Evolutionary conservation across 2,113 vertebrate genomes (phyloP), one percentile per base, ranked within the genome.

Genomic region (Zosterops japonicus): DNA sequence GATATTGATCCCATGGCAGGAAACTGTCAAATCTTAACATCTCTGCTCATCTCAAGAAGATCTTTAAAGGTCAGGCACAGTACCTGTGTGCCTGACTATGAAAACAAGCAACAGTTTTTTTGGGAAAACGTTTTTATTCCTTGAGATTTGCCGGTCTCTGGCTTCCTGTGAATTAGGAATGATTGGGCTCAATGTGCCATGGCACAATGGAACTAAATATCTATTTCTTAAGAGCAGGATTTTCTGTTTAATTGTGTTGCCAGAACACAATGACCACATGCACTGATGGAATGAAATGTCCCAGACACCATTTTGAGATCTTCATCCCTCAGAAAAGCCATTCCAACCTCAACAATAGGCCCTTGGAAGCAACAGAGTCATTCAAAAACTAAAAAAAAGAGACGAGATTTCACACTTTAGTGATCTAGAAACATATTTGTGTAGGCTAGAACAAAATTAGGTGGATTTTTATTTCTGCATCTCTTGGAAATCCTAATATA

Each of bases 361-460:
- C 15, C 39, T 25, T 55, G 20, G 21, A 53, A 86, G 8, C 9
- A n/a, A 28, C 22, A 36, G 4, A 11, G 41, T 17, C 17, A 1
- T 6, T 14, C 52, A 47, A 69, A 12, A 64, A 71, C 28, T 39
- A n/a, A 50, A 63, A n/a, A 8, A 53, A 44, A 6, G 17, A 41
- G 17, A 41, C 44, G 4, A 39, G 18, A 56, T 60, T n/a, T 69
- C 33, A 41, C 8, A 25, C 20, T 39, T 60, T 4, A 53, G 57
- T 4, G 20, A 80, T 7, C 17, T 18, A 29, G 18, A 65, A 19
- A 56, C 6, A 3, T 5, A 28, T 29, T 27, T 74, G 4, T 36
- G 24, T 7, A 5, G 22, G 7, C 12, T 35, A 31, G 6, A 56
- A 44, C 6, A 68, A 24, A 74, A 65, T 8, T 0, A 20, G 19